Base-by-base conservation (phyloP, 2,797 vertebrate species). In the Percopsis omiscomaycus region DNA sequence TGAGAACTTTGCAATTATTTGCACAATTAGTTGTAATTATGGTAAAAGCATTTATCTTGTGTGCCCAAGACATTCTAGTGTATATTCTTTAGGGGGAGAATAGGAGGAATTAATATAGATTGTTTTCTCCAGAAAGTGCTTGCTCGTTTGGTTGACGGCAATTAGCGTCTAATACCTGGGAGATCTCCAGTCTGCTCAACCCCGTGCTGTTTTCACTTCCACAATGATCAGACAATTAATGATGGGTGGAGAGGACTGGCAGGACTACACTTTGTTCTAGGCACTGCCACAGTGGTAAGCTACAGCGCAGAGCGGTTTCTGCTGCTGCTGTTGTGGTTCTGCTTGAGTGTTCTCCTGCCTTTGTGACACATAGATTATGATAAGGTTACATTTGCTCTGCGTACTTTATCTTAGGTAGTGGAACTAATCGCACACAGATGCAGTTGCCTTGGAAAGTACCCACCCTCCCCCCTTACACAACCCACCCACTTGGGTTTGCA, bases 21-120 rank as follows among this genome's bases (percentile, higher is more conserved):
- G 86, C 80, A 77, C 86, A 89, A 89, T 90, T 89, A 86, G 89
- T 88, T 83, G 91, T 92, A 91, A 93, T 92, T 91, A 92, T 87
- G 80, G 84, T 78, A 73, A 79, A 81, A 77, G 86, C 87, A 89
- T 93, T 91, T 87, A 87, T 93, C 89, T 91, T 83, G 88, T 71
- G 76, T 57, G 74, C 79, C 75, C 75, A 78, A 86, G 89, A 90
- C 84, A 79, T 86, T 85, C 70, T 73, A 73, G 46, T 69, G 54
- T 72, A 81, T 75, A 83, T 89, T 88, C 77, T 86, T 83, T 84
- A 61, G 81, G 69, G 78, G 74, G 79, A 85, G 75, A 89, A 84
- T 62, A 69, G 69, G 62, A 88, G 74, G 86, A 91, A 90, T 88
- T 77, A 91, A 88, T 80, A 87, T 84, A 83, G 86, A 89, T 92